Conservation (phyloP, 2,797 vertebrate genomes). For the Champsocephalus esox region DNA sequence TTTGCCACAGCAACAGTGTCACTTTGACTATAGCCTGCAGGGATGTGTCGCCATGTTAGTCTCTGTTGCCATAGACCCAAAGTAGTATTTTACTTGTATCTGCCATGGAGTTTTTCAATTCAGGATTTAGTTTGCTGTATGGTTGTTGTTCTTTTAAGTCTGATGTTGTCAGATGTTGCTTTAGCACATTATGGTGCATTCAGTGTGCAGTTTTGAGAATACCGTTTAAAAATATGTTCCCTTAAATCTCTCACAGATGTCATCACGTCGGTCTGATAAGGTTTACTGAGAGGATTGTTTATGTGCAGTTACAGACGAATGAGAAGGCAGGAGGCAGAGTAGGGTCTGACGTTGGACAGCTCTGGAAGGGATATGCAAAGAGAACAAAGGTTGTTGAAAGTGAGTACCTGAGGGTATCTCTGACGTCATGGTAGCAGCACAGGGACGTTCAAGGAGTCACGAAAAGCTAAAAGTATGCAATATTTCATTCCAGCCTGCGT, state of each 20-base stretch:
- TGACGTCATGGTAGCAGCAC: not conserved
- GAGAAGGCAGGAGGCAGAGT: conserved; percentile 16
- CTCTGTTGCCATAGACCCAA: conserved; percentile 61
- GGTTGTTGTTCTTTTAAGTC: not conserved
- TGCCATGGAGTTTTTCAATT: conserved; percentile 20
- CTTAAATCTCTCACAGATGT: conserved; percentile 8
- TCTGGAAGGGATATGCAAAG: not conserved
- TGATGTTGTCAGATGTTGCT: conserved; percentile 9
- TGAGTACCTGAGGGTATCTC: conserved; percentile 7
- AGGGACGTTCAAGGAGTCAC: not conserved
- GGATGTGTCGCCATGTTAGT: conserved; percentile 47
- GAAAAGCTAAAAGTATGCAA: not conserved
- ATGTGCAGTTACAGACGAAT: conserved; percentile 25
- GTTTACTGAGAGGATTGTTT: conserved; percentile 41
- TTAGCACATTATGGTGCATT: conserved; percentile 3
- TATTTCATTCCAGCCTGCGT: not conserved
- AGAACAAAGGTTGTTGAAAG: conserved; percentile 25
- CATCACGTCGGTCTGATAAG: conserved; percentile 1
- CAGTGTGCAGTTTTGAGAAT: conserved; percentile 15
- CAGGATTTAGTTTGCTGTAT: conserved; percentile 27
- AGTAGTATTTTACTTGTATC: conserved; percentile 22
- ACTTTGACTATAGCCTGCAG: conserved; percentile 28
- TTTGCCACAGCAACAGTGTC: conserved; percentile 42
- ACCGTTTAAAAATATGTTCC: not conserved
- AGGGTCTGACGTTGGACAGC: not conserved